Percentiles rank a stretch among this genome's conserved stretches.
These are phyloP conservation scores for Solenopsis fugax DNA, from an alignment of 1,140 invertebrate genomes.

Conservation along the genomic window DNA sequence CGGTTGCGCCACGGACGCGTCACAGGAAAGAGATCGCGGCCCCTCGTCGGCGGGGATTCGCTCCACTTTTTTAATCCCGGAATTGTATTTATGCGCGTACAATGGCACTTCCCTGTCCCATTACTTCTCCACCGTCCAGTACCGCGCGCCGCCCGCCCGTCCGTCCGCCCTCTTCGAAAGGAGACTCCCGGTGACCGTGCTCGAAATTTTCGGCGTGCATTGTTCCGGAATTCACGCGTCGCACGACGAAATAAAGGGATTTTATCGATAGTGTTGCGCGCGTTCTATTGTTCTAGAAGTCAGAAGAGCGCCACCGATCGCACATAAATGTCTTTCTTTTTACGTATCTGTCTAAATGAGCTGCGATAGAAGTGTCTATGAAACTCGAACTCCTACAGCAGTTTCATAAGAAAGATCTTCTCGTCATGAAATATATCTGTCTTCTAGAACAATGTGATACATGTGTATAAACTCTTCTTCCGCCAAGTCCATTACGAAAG, in stretches of 20 bases:
- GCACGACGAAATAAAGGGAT: slow-evolving; percentile 47
- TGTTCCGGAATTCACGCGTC: slow-evolving; percentile 48
- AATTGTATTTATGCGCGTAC: slow-evolving; percentile 75
- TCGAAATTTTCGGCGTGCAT: slow-evolving; percentile 60
- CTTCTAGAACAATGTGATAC: neutral
- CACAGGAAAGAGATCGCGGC: slow-evolving; percentile 57
- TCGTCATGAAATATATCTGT: neutral
- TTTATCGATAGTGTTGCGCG: slow-evolving; percentile 48
- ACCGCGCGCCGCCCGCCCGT: neutral
- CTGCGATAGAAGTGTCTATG: neutral
- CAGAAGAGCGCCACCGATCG: slow-evolving; percentile 4
- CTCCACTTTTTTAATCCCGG: slow-evolving; percentile 74
- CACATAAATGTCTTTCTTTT: slow-evolving; percentile 36
- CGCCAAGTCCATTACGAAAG: neutral
- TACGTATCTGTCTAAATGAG: slow-evolving; percentile 35
- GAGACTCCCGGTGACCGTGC: slow-evolving; percentile 27
- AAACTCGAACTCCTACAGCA: neutral
- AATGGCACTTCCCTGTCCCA: slow-evolving; percentile 68
- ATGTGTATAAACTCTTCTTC: neutral
- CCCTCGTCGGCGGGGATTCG: slow-evolving; percentile 43
- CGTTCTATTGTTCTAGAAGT: slow-evolving; percentile 8
- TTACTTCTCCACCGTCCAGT: slow-evolving; percentile 64
- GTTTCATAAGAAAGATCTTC: slow-evolving; percentile 3
- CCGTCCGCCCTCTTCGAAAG: slow-evolving; percentile 23
- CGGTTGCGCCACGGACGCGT: slow-evolving; percentile 59